Evolutionary conservation across 2,888 invertebrate genomes (phyloP).

Genomic region (Selenia dentaria): DNA sequence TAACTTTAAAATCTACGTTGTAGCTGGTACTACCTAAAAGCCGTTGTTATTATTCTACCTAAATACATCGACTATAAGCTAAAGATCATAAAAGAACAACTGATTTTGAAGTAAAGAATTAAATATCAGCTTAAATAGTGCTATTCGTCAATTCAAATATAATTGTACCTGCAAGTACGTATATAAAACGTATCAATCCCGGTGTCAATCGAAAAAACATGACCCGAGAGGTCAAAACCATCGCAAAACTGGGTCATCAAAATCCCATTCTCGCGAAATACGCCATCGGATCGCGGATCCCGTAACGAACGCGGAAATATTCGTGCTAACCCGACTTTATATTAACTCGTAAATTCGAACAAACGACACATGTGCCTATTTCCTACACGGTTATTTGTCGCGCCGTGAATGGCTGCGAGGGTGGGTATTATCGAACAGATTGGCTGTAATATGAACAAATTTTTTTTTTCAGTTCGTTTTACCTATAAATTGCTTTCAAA

Average conservation of each 20-base stretch:
- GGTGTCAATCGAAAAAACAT: no score
- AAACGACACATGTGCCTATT: conserved; percentile 45
- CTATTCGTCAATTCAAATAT: no score
- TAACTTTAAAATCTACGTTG: no score
- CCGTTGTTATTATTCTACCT: no score
- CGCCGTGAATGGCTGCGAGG: conserved; percentile 11
- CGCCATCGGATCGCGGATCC: conserved; percentile 39
- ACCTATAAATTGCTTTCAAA: neutral
- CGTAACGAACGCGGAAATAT: conserved; percentile 46
- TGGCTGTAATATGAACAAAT: conserved; percentile 14
- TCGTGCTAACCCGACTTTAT: conserved; percentile 60
- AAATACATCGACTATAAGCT: no score
- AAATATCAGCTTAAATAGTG: no score
- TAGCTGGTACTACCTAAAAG: no score
- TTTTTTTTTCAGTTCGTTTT: conserved; percentile 1
- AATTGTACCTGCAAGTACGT: no score
- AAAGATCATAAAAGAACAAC: no score
- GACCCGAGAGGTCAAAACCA: conserved; percentile 12
- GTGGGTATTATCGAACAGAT: conserved; percentile 18
- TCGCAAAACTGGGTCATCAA: conserved; percentile 20
- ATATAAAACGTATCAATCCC: no score
- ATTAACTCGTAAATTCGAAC: conserved; percentile 69
- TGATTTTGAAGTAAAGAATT: no score
- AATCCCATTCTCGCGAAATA: conserved; percentile 6
- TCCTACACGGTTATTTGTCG: conserved; percentile 30